Conservation (phyloP, 2,797 vertebrate genomes). For the Hemitrygon akajei region DNA sequence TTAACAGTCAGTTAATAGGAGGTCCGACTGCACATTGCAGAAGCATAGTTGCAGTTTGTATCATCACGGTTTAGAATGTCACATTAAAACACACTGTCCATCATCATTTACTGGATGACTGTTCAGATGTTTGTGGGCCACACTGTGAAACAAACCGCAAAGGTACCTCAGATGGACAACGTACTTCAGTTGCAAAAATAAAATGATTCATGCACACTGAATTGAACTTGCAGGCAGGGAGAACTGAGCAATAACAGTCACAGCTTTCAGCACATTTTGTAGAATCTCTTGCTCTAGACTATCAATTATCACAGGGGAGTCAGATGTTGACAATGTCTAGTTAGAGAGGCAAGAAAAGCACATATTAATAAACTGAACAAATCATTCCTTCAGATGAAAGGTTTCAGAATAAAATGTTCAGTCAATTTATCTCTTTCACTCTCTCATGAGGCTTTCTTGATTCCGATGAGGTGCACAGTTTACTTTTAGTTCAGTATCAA, state of each 20-base stretch:
- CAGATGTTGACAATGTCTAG: background rate
- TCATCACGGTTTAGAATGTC: conserved; percentile 16
- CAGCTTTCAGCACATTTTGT: background rate
- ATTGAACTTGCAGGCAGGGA: background rate
- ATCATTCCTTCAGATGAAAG: background rate
- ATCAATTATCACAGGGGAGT: background rate
- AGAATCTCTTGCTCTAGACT: background rate
- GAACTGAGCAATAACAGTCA: background rate
- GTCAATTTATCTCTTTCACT: background rate
- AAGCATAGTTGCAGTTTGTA: conserved; percentile 11
- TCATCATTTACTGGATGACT: conserved; percentile 32
- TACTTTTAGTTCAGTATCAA: background rate
- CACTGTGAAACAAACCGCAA: conserved; percentile 21
- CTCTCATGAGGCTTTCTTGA: background rate
- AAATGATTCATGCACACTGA: background rate
- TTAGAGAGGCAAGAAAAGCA: background rate
- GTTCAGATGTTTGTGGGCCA: background rate
- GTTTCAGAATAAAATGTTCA: background rate
- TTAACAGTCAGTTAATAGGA: background rate
- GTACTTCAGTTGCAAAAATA: background rate
- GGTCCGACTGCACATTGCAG: background rate
- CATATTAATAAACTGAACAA: background rate
- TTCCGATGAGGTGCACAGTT: background rate
- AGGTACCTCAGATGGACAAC: background rate
- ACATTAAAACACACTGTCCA: background rate